Conservation (phyloP, 1,140 invertebrate genomes). For the Drosophila pseudoobscura region DNA sequence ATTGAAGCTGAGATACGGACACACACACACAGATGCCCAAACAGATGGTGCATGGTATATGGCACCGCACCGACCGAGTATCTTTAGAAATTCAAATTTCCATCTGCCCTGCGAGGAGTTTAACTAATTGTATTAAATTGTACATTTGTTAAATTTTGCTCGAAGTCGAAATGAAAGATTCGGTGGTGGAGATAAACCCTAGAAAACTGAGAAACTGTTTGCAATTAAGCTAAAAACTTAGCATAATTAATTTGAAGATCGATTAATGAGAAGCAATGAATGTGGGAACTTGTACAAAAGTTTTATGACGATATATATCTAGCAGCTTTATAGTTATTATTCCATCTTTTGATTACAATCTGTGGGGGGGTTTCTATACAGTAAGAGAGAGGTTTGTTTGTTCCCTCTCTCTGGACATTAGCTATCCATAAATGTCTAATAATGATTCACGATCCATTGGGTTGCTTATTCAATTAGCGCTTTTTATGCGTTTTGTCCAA, state of each 20-base stretch:
- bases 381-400: too few relatives aligned
- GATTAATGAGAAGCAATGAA: conserved; percentile 27
- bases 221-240: conserved; percentile 69
- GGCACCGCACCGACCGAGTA: too few relatives aligned
- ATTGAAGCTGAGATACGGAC: conserved; percentile 62
- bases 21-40: conserved; percentile 10
- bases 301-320: conserved; percentile 16
- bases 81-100: conserved; percentile 59
- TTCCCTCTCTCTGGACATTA: conserved; percentile 41
- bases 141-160: conserved; percentile 73
- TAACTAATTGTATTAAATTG: conserved; percentile 74
- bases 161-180: conserved; percentile 37
- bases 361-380: background rate
- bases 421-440: conserved; percentile 58
- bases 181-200: conserved; percentile 32
- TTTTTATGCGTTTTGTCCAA: conserved; percentile 73
- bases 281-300: conserved; percentile 18
- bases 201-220: conserved; percentile 29
- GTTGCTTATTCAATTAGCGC: conserved; percentile 78
- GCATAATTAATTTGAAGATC: conserved; percentile 72
- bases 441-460: conserved; percentile 64
- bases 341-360: conserved; percentile 34
- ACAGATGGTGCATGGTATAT: too few relatives aligned
- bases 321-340: conserved; percentile 15
- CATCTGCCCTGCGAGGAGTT: conserved; percentile 39